These are phyloP conservation scores for Cydia fagiglandana DNA, from an alignment of 1,140 invertebrate species.

Conservation along the genomic window DNA sequence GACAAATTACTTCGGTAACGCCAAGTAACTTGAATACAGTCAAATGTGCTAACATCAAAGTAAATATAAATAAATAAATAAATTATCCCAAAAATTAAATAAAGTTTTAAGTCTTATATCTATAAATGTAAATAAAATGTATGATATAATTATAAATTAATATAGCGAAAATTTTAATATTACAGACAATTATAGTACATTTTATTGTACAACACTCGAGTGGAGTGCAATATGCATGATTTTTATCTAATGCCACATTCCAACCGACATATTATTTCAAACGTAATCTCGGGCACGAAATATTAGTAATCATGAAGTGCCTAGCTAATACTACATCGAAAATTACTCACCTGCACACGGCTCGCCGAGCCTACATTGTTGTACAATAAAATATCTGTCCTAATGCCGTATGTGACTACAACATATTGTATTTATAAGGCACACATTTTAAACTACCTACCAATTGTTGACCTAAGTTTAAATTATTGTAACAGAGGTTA, in stretches of 20 bases:
- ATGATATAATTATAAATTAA: slow-evolving; percentile 67
- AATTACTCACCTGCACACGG: slow-evolving; percentile 33
- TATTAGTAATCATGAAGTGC: slow-evolving; percentile 4
- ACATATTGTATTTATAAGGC: slow-evolving; percentile 9
- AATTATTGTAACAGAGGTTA: slow-evolving; percentile 72
- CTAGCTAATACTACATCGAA: slow-evolving; percentile 57
- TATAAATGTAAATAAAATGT: slow-evolving; percentile 76
- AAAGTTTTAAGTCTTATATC: slow-evolving; percentile 72
- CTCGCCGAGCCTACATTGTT: not conserved
- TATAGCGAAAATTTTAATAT: slow-evolving; percentile 58
- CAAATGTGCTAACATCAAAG: slow-evolving; percentile 72
- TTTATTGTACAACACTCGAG: slow-evolving; percentile 48
- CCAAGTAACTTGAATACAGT: slow-evolving; percentile 43
- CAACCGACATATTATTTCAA: slow-evolving; percentile 46
- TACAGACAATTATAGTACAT: slow-evolving; percentile 59
- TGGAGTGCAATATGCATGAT: slow-evolving; percentile 75
- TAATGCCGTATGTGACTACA: slow-evolving; percentile 18
- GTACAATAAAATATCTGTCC: slow-evolving; percentile 26
- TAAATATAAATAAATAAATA: slow-evolving; percentile 64
- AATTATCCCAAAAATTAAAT: slow-evolving; percentile 79
- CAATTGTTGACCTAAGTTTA: slow-evolving; percentile 39
- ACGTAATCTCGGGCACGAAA: not conserved
- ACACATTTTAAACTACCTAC: slow-evolving; percentile 32
- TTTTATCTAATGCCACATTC: slow-evolving; percentile 72
- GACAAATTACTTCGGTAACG: slow-evolving; percentile 27